Percentiles rank a stretch among this genome's conserved stretches.
phyloP scores from a whole-genome alignment of 1,140 invertebrate genomes.

The Neocloeon triangulifer region DNA sequence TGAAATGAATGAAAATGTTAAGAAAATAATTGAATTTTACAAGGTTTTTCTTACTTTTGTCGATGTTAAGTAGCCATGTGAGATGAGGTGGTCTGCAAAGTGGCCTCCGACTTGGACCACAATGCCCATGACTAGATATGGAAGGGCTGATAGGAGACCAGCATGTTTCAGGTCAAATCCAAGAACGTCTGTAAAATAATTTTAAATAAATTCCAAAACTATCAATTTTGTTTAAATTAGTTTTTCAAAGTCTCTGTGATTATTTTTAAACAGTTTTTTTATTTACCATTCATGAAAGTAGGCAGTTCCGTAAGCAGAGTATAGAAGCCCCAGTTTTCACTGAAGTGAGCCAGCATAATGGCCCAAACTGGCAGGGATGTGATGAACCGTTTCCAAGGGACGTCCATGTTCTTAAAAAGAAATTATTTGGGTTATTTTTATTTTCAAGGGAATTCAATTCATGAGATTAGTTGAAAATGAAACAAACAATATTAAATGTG shows the following conservation, averaged over 20 bases:
- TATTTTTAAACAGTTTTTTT: too few relatives aligned
- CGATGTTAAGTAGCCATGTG: slow-evolving; percentile 15
- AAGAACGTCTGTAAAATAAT: slow-evolving; percentile 9
- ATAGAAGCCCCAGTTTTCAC: slow-evolving; percentile 26
- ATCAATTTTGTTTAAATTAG: neutral
- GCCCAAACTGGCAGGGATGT: slow-evolving; percentile 30
- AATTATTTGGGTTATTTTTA: too few relatives aligned
- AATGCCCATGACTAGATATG: slow-evolving; percentile 26
- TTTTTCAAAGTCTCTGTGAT: neutral
- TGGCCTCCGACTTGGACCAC: slow-evolving; percentile 22
- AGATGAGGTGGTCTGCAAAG: slow-evolving; percentile 35
- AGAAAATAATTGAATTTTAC: neutral
- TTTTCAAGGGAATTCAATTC: too few relatives aligned
- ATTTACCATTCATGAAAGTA: slow-evolving; percentile 27
- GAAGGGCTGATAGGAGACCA: slow-evolving; percentile 24
- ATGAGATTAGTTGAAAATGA: too few relatives aligned
- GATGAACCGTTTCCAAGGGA: slow-evolving; percentile 24
- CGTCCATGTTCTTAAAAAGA: slow-evolving; percentile 9
- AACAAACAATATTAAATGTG: neutral
- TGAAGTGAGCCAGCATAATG: slow-evolving; percentile 21
- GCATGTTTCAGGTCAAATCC: slow-evolving; percentile 15
- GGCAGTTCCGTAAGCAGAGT: slow-evolving; percentile 37
- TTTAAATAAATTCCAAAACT: too few relatives aligned
- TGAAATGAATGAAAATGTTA: slow-evolving; percentile 3
- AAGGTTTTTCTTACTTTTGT: slow-evolving; percentile 9